Percentiles rank a stretch among this genome's conserved stretches.
phyloP scores from a whole-genome alignment of 2,888 invertebrate species.

The Apamea anceps region DNA sequence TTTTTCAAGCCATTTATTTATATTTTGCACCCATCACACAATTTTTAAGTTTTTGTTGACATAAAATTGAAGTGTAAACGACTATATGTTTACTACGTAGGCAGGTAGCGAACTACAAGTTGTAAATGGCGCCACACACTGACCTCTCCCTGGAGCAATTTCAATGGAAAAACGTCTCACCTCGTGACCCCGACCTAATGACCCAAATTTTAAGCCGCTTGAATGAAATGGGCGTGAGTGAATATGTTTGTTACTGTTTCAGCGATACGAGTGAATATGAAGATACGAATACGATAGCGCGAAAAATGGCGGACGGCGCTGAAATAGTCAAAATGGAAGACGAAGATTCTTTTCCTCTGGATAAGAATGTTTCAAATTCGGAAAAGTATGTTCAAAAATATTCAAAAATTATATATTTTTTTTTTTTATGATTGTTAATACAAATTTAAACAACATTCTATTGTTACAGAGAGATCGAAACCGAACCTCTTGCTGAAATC shows the following conservation, averaged over 20 bases:
- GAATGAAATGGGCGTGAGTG: too few relatives aligned
- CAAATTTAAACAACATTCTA: not conserved
- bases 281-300: slow-evolving; percentile 65
- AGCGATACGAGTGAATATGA: slow-evolving; percentile 83
- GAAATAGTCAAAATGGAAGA: slow-evolving; percentile 74
- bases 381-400: slow-evolving; percentile 8
- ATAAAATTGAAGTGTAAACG: not conserved
- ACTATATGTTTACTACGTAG: not conserved
- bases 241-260: slow-evolving; percentile 45
- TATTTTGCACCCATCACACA: not conserved
- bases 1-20: not conserved
- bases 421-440: not conserved
- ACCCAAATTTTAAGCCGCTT: not conserved
- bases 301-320: slow-evolving; percentile 78
- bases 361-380: slow-evolving; percentile 39
- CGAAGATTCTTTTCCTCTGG: slow-evolving; percentile 53
- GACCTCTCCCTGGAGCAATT: not conserved
- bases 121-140: not conserved
- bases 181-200: not conserved
- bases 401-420: not conserved
- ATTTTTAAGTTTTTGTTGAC: not conserved
- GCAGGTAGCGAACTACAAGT: not conserved
- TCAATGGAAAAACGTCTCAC: not conserved
- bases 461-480: slow-evolving; percentile 74
- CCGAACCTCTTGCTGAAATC: slow-evolving; percentile 53